A percentile compares a stretch with the other conserved stretches of the same genome.
phyloP scores from a whole-genome alignment of 2,888 invertebrate genomes.

The Megamerina dolium region DNA sequence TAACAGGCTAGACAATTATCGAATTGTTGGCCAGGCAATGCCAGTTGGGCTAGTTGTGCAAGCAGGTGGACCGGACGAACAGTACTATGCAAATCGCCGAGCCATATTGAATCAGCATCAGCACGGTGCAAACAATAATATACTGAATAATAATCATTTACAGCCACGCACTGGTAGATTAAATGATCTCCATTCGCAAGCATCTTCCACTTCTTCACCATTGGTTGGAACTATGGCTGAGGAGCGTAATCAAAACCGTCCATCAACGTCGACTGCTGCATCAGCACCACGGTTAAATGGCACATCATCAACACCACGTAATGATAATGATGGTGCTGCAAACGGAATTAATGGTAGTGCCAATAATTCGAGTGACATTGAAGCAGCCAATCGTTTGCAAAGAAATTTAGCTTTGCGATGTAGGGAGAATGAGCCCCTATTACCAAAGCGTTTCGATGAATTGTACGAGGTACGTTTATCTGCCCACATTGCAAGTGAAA shows the following conservation, averaged over 20 bases:
- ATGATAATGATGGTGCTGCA: slow-evolving; percentile 25
- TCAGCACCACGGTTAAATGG: slow-evolving; percentile 20
- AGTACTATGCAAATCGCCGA: slow-evolving; percentile 40
- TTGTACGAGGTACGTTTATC: slow-evolving; percentile 38
- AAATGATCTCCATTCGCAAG: slow-evolving; percentile 32
- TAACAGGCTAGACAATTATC: slow-evolving; percentile 25
- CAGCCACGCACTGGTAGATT: slow-evolving; percentile 39
- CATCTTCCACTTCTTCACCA: background rate
- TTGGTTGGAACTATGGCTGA: slow-evolving; percentile 19
- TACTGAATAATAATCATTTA: slow-evolving; percentile 32
- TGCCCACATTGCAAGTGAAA: slow-evolving; percentile 1
- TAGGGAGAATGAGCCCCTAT: slow-evolving; percentile 43
- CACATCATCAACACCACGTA: slow-evolving; percentile 16
- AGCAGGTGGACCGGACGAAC: slow-evolving; percentile 34
- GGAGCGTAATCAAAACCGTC: slow-evolving; percentile 31
- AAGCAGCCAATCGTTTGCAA: slow-evolving; percentile 45
- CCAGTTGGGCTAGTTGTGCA: too few relatives aligned
- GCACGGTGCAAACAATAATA: slow-evolving; percentile 33
- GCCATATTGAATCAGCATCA: slow-evolving; percentile 41
- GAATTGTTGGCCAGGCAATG: slow-evolving; percentile 31
- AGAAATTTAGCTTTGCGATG: slow-evolving; percentile 46
- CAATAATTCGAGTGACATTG: slow-evolving; percentile 34
- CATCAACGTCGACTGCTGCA: slow-evolving; percentile 20
- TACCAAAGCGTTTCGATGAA: slow-evolving; percentile 48
- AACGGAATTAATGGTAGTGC: slow-evolving; percentile 18